Evolutionary conservation across 2,113 vertebrate species (phyloP).

Genomic region (Sprattus sprattus): DNA sequence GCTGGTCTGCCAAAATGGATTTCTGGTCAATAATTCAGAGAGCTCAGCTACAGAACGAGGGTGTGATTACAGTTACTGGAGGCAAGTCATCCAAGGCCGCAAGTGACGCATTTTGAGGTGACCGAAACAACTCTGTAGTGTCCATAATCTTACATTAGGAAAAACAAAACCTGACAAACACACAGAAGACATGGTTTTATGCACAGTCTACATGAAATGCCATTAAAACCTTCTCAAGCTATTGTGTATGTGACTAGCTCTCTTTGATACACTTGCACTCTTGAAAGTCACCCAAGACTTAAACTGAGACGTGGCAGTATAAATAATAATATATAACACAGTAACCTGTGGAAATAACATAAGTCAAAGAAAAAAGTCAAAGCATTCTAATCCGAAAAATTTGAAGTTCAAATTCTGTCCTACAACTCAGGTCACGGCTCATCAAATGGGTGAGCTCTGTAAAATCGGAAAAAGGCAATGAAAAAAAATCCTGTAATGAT

Average conservation of each 20-base stretch:
- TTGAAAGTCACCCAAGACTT: background rate
- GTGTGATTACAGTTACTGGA: background rate
- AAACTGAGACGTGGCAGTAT: no score
- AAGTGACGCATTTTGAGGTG: background rate
- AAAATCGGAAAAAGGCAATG: background rate
- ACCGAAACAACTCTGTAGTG: background rate
- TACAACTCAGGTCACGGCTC: background rate
- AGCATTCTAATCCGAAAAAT: background rate
- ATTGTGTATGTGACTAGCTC: background rate
- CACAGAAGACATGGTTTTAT: no score
- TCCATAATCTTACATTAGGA: background rate
- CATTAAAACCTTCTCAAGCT: background rate
- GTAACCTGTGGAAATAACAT: background rate
- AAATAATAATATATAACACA: background rate
- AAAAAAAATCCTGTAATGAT: background rate
- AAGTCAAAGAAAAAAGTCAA: background rate
- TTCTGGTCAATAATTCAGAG: constrained; percentile 2
- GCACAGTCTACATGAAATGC: background rate
- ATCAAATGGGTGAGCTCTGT: background rate
- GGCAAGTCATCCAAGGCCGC: background rate
- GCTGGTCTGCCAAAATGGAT: background rate
- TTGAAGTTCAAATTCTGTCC: background rate
- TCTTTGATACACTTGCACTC: background rate
- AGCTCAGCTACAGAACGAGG: background rate
- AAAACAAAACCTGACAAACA: background rate